Evolutionary conservation across 2,113 vertebrate species (phyloP).

Genomic region (Acanthisitta chloris): DNA sequence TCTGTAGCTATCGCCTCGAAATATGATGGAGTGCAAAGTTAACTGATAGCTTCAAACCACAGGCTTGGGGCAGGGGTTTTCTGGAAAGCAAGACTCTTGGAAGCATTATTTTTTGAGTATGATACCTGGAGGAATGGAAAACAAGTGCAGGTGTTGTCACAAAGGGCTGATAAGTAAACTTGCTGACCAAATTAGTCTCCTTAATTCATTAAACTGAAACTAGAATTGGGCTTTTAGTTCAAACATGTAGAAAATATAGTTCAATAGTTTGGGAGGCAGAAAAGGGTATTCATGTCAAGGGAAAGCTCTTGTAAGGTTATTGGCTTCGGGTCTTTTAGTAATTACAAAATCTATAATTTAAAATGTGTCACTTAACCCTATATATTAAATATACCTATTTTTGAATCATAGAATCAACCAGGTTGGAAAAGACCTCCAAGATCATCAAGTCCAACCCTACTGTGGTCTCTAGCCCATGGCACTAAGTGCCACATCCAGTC

Average conservation of each 20-base stretch:
- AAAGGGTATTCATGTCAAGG: background rate
- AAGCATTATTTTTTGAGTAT: background rate
- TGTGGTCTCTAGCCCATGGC: too few relatives aligned
- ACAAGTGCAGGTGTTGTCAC: background rate
- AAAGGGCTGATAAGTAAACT: background rate
- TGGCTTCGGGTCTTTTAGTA: rapidly evolving
- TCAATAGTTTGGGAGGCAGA: background rate
- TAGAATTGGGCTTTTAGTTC: background rate
- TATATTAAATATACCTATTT: too few relatives aligned
- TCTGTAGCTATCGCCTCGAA: background rate
- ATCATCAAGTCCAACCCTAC: too few relatives aligned
- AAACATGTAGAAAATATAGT: background rate
- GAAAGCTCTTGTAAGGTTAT: background rate
- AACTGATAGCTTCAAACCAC: background rate
- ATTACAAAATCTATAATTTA: background rate
- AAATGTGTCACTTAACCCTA: background rate
- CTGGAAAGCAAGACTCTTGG: background rate
- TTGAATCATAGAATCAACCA: too few relatives aligned
- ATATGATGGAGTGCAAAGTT: background rate
- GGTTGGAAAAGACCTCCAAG: too few relatives aligned
- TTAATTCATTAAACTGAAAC: background rate
- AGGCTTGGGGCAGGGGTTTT: background rate
- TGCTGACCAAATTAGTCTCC: background rate
- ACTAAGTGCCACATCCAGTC: too few relatives aligned
- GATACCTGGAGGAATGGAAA: background rate